Percentiles rank a stretch among this genome's conserved stretches.
Conservation (phyloP, 2,113 vertebrate genomes). For the Strix aluco region DNA sequence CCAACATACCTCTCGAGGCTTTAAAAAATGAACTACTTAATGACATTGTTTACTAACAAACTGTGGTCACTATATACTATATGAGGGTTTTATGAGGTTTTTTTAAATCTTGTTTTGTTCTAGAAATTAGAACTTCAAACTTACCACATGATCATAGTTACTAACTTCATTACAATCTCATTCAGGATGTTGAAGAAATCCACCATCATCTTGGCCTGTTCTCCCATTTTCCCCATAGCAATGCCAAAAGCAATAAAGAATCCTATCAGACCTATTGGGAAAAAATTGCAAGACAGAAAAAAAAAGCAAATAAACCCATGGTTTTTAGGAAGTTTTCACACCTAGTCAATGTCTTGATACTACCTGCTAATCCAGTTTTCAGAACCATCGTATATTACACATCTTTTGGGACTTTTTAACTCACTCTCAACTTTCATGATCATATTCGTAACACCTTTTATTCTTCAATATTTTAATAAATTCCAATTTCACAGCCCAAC, state of each 20-base stretch:
- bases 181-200: conserved; percentile 99
- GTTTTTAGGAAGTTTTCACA: not conserved
- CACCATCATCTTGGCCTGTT: conserved; percentile 96
- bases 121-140: conserved; percentile 59
- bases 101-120: not conserved
- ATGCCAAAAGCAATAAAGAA: conserved; percentile 99
- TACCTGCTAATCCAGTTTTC: not conserved
- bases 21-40: not conserved
- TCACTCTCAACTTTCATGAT: not conserved
- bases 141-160: conserved; percentile 99
- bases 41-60: not conserved
- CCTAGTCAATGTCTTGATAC: not conserved
- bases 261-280: conserved; percentile 90
- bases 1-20: not conserved
- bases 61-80: not conserved
- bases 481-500: not conserved
- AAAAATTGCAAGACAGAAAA: conserved; percentile 52
- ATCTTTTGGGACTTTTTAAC: not conserved
- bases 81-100: not conserved
- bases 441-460: not conserved
- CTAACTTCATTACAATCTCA: conserved; percentile 98
- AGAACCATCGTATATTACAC: not conserved
- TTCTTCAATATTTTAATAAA: not conserved
- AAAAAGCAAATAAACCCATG: not conserved
- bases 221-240: conserved; percentile 99